Percentiles rank a stretch among this genome's conserved stretches.
Evolutionary conservation across 2,888 invertebrate genomes (phyloP).

Genomic region (Drosophila glabriapex): DNA sequence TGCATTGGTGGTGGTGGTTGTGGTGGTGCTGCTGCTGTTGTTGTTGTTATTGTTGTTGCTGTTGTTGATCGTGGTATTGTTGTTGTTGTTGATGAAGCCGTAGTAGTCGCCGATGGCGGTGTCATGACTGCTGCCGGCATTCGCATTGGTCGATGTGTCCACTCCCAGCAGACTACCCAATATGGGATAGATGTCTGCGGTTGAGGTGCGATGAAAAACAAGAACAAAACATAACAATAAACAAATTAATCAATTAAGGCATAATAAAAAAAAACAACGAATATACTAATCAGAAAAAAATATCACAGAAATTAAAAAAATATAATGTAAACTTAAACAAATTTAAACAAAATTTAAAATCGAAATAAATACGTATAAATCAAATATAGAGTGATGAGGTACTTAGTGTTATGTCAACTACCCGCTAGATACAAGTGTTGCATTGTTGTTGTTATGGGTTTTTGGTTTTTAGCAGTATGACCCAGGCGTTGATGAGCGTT

Average conservation of each 20-base stretch:
- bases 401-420: slow-evolving; percentile 50
- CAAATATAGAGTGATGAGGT: slow-evolving; percentile 19
- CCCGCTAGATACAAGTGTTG: slow-evolving; percentile 36
- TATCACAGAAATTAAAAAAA: slow-evolving; percentile 33
- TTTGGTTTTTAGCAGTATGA: slow-evolving; percentile 28
- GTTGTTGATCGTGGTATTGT: slow-evolving; percentile 41
- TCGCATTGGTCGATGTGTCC: slow-evolving; percentile 74
- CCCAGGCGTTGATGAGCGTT: slow-evolving; percentile 36
- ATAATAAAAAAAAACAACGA: slow-evolving; percentile 21
- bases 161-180: slow-evolving; percentile 84
- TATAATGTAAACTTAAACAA: slow-evolving; percentile 31
- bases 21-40: slow-evolving; percentile 23
- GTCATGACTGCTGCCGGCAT: slow-evolving; percentile 51
- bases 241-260: slow-evolving; percentile 43
- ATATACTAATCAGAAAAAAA: slow-evolving; percentile 21
- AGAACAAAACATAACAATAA: slow-evolving; percentile 54
- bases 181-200: slow-evolving; percentile 84
- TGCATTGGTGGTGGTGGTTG: slow-evolving; percentile 17
- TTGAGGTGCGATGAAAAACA: slow-evolving; percentile 43
- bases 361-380: background rate
- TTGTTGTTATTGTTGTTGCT: slow-evolving; percentile 23
- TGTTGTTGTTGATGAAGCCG: slow-evolving; percentile 72
- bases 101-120: slow-evolving; percentile 64
- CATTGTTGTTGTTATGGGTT: slow-evolving; percentile 21
- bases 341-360: background rate